Percentiles rank a stretch among this genome's conserved stretches.
phyloP scores from a whole-genome alignment of 2,888 invertebrate species.

The Lamellibrachia columna region DNA sequence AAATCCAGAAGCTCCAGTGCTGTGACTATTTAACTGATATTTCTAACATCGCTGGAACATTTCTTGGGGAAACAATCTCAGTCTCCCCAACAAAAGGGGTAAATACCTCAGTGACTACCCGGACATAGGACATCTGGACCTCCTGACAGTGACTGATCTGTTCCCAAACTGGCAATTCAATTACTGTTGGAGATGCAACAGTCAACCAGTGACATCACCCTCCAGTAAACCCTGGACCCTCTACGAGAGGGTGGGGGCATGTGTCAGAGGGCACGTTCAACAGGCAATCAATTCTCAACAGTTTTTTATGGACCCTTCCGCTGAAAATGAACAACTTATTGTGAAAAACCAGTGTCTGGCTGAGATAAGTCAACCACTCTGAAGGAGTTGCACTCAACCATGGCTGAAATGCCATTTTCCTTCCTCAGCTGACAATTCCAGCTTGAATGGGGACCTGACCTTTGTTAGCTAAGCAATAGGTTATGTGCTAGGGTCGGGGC shows the following conservation, averaged over 20 bases:
- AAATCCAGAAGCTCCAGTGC: too few species aligned
- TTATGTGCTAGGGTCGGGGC: background rate
- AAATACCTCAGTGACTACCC: background rate
- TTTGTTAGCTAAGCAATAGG: background rate
- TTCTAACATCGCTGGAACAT: too few species aligned
- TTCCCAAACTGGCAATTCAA: background rate
- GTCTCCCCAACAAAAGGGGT: background rate
- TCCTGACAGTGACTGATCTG: background rate
- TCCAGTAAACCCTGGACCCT: background rate
- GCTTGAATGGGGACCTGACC: background rate
- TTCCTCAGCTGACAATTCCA: background rate
- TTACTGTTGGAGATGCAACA: background rate
- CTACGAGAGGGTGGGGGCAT: background rate
- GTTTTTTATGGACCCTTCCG: background rate
- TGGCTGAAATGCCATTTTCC: background rate
- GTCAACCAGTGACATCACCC: background rate
- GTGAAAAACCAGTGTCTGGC: background rate
- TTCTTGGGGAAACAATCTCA: background rate
- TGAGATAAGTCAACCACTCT: background rate
- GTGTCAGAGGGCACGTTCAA: slow-evolving; percentile 11
- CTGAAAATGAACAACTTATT: background rate
- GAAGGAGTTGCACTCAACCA: background rate
- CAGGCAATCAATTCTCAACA: slow-evolving; percentile 12
- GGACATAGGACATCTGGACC: background rate
- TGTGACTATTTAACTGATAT: too few species aligned